Conservation (phyloP, 2,888 invertebrate genomes). For the Eudemis profundana region DNA sequence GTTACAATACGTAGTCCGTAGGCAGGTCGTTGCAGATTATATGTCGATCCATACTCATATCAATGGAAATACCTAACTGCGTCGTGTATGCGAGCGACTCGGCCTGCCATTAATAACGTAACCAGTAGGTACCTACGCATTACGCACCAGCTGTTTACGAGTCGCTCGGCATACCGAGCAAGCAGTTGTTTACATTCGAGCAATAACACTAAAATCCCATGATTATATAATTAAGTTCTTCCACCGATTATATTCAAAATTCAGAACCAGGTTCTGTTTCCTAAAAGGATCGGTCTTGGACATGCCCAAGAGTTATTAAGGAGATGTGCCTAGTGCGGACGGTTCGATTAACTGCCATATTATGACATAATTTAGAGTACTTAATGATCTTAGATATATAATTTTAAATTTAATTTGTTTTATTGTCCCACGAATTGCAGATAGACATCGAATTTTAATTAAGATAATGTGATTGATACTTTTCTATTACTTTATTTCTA, state of each 20-base stretch:
- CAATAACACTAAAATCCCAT: slow-evolving; percentile 7
- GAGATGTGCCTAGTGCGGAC: slow-evolving; percentile 77
- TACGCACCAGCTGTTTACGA: slow-evolving; percentile 12
- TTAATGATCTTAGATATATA: slow-evolving; percentile 76
- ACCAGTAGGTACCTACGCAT: slow-evolving; percentile 1
- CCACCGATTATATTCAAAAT: slow-evolving; percentile 81
- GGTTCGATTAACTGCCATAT: slow-evolving; percentile 85
- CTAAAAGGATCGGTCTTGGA: slow-evolving; percentile 64
- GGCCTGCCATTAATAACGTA: slow-evolving; percentile 3
- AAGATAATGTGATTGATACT: slow-evolving; percentile 67
- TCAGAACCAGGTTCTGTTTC: slow-evolving; percentile 76
- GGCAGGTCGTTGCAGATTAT: slow-evolving; percentile 8
- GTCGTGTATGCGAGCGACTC: slow-evolving; percentile 3
- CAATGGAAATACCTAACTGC: slow-evolving; percentile 8
- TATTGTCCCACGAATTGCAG: slow-evolving; percentile 75
- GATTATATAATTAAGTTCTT: slow-evolving; percentile 46
- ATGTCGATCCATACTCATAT: slow-evolving; percentile 9
- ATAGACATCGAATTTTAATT: slow-evolving; percentile 78
- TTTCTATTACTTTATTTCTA: slow-evolving; percentile 62
- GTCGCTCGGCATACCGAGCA: background rate
- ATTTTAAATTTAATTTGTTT: slow-evolving; percentile 74
- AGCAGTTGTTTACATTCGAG: background rate
- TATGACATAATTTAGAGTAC: slow-evolving; percentile 83
- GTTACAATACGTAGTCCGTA: background rate
- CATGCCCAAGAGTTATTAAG: slow-evolving; percentile 63